Evolutionary conservation across 2,888 invertebrate genomes (phyloP).

Genomic region (Alloscopus bannaensis): DNA sequence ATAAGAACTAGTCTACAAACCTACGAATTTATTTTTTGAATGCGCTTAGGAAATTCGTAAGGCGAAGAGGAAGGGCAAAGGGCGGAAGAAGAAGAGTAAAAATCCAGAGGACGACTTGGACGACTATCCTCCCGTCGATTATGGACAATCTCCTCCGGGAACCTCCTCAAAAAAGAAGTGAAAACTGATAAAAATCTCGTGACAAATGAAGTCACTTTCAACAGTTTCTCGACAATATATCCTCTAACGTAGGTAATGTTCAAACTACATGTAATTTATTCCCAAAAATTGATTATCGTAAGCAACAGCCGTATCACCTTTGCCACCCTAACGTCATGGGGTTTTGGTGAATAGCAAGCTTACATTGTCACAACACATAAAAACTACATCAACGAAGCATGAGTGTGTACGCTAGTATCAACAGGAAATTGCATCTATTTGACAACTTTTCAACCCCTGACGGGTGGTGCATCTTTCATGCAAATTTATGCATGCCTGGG

Average conservation of each 20-base stretch:
- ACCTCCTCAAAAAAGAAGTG: not conserved
- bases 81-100: constrained; percentile 35
- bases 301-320: no score
- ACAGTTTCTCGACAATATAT: no score
- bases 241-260: no score
- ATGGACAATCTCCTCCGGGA: constrained; percentile 9
- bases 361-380: constrained; percentile 38
- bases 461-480: constrained; percentile 25
- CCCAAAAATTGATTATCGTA: no score
- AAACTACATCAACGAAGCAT: not conserved
- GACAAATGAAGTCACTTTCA: no score
- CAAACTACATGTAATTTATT: no score
- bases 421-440: constrained; percentile 40
- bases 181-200: no score
- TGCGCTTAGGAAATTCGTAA: constrained; percentile 47
- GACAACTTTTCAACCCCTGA: constrained; percentile 28
- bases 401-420: constrained; percentile 15
- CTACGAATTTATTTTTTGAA: constrained; percentile 10
- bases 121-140: constrained; percentile 47
- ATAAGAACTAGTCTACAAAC: constrained; percentile 1
- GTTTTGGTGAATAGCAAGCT: no score
- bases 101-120: constrained; percentile 34
- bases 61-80: constrained; percentile 24
- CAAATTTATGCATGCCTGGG: constrained; percentile 35
- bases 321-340: no score